phyloP scores from a whole-genome alignment of 2,888 invertebrate genomes.

The Drosophila vallismaia region DNA sequence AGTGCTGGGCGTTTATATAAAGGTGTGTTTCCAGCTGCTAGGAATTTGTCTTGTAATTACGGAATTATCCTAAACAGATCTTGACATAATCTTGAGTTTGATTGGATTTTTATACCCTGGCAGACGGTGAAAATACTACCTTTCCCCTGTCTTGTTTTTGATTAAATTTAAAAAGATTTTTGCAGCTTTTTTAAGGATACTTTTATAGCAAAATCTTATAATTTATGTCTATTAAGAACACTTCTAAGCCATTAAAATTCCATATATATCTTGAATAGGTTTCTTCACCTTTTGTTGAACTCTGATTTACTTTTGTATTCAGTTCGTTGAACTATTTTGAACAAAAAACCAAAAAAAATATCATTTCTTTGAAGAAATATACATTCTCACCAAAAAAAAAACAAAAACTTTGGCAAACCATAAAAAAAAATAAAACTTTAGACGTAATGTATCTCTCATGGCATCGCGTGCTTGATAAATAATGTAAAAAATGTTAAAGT shows the following conservation, averaged over 20 bases:
- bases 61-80: conserved; percentile 18
- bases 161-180: too few relatives aligned
- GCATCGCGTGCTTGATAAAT: conserved; percentile 65
- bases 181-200: too few relatives aligned
- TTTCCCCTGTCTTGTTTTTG: too few relatives aligned
- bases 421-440: conserved; percentile 29
- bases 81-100: conserved; percentile 21
- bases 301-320: conserved; percentile 30
- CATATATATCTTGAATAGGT: conserved; percentile 10
- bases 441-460: conserved; percentile 29
- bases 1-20: conserved; percentile 31
- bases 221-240: neutral
- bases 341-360: conserved; percentile 8
- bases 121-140: too few relatives aligned
- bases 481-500: conserved; percentile 45
- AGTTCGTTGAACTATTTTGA: conserved; percentile 38
- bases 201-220: too few relatives aligned
- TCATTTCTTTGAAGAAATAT: conserved; percentile 2
- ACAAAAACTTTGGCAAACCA: conserved; percentile 22
- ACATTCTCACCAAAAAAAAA: conserved; percentile 17
- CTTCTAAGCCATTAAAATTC: neutral
- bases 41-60: conserved; percentile 19
- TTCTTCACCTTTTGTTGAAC: conserved; percentile 38
- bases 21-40: conserved; percentile 32
- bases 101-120: conserved; percentile 14